Conservation (phyloP, 2,797 vertebrate species). For the Anniella stebbinsi region DNA sequence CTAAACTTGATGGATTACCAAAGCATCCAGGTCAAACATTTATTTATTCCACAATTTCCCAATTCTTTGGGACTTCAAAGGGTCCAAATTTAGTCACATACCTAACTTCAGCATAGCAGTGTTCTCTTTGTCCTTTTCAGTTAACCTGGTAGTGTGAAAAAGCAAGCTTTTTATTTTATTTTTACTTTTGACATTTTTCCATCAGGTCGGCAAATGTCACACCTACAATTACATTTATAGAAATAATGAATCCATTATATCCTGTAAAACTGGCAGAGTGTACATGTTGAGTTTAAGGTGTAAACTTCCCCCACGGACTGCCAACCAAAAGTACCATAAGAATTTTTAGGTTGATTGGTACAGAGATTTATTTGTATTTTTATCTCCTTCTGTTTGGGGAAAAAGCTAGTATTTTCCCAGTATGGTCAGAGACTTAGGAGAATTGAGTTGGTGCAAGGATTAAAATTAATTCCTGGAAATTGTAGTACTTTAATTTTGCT, state of each 20-base stretch:
- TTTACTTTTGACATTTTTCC: conserved; percentile 40
- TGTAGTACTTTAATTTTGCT: conserved; percentile 11
- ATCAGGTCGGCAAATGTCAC: conserved; percentile 54
- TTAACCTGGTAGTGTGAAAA: conserved; percentile 17
- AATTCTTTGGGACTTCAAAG: neutral
- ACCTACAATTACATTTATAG: conserved; percentile 48
- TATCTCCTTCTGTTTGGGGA: neutral
- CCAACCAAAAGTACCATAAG: conserved; percentile 62
- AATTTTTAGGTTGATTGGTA: conserved; percentile 64
- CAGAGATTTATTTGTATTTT: conserved; percentile 65
- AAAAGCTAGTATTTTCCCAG: conserved; percentile 25
- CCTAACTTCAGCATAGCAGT: conserved; percentile 29
- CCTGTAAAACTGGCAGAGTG: conserved; percentile 65
- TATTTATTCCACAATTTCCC: conserved; percentile 13
- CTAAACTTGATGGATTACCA: neutral
- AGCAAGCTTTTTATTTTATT: neutral
- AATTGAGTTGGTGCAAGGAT: conserved; percentile 23
- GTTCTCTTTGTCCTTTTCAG: conserved; percentile 48
- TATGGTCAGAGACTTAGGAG: conserved; percentile 27
- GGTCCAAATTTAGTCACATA: conserved; percentile 3
- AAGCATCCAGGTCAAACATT: neutral
- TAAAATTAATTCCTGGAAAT: conserved; percentile 43
- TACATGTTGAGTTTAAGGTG: conserved; percentile 59
- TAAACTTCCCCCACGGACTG: conserved; percentile 59
- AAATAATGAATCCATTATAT: conserved; percentile 68